Evolutionary conservation across 23 tunicate genomes (phyloP).

Genomic region (Trididemnum nubilum): DNA sequence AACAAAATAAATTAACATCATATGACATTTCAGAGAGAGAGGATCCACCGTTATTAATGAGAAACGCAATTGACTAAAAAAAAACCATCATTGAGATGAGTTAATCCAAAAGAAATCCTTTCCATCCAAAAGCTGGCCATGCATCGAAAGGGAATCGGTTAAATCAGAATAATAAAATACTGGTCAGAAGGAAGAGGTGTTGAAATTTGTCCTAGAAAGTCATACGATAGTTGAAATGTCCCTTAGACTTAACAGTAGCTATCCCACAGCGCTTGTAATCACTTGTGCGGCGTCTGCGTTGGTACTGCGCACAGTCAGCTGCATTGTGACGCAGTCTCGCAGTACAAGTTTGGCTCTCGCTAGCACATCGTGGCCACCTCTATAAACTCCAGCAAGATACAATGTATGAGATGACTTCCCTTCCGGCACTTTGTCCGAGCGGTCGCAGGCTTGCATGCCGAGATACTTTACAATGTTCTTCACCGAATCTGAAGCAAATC

Average conservation of each 20-base stretch:
- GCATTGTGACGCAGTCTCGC: slow-evolving; percentile 95
- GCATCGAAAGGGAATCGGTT: too few species aligned
- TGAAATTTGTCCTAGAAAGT: too few species aligned
- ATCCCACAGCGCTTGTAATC: slow-evolving; percentile 82
- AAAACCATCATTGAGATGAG: too few species aligned
- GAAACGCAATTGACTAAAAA: too few species aligned
- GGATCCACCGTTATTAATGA: too few species aligned
- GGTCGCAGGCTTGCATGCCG: slow-evolving; percentile 98
- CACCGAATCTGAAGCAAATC: slow-evolving; percentile 71
- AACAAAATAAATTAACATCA: too few species aligned
- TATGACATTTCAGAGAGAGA: too few species aligned
- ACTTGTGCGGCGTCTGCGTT: slow-evolving; percentile 78
- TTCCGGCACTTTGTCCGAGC: slow-evolving; percentile 92
- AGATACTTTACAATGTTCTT: slow-evolving; percentile 76
- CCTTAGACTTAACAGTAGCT: slow-evolving; percentile 4
- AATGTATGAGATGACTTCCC: slow-evolving; percentile 85
- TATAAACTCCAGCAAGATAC: slow-evolving; percentile 79
- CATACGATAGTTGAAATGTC: too few species aligned
- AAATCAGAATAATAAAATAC: too few species aligned
- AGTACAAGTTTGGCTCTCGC: slow-evolving; percentile 91
- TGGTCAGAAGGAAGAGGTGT: too few species aligned
- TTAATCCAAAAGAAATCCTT: too few species aligned
- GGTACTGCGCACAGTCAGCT: slow-evolving; percentile 89
- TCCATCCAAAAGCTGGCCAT: too few species aligned
- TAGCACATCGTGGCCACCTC: slow-evolving; percentile 92